Base-by-base conservation (phyloP, 2,797 vertebrate species). In the Gobionotothen gibberifrons region DNA sequence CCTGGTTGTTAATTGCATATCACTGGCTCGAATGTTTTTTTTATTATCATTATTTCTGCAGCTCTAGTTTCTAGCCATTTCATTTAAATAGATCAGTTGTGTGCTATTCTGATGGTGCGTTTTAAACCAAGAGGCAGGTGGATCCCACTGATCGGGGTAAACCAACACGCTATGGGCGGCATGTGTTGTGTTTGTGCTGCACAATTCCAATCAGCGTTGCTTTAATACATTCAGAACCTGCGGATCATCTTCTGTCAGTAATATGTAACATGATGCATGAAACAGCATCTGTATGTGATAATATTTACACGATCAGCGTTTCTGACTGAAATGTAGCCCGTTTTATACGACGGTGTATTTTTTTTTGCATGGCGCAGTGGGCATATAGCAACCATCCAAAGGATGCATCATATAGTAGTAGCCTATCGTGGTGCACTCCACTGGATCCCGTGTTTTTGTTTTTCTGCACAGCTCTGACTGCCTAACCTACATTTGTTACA, bases 401-500 rank as follows among this genome's bases (percentile, higher is more conserved):
- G 81, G 88, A 90, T 85, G 92, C 92, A 93, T 92, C 91, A 93
- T 86, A 90, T 89, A 85, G 87, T 81, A 75, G 90, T 73, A 94
- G 91, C 88, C 89, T 93, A 90, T 89, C 92, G 88, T 19, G 69
- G 87, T 66, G 89, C 90, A 21, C 89, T 82, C 87, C 83, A 87
- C 88, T 72, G 89, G 79, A 89, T 90, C 91, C 85, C 52, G 90
- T 94, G 93, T 94, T 94, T 88, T 93, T 92, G 91, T 93, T 93
- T 93, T 94, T 93, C 91, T 89, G 91, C 91, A 89, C 90, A 76
- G 85, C 90, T 83, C 91, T 68, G 79, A 80, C 89, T 86, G 89
- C 90, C 90, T 94, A 94, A 95, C 93, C 94, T 92, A 94, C 94
- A 95, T 95, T 90, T 79, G 87, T 63, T 83, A n/a, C 81, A 79